phyloP scores from a whole-genome alignment of 2,888 invertebrate genomes.

The Tachina lurida region DNA sequence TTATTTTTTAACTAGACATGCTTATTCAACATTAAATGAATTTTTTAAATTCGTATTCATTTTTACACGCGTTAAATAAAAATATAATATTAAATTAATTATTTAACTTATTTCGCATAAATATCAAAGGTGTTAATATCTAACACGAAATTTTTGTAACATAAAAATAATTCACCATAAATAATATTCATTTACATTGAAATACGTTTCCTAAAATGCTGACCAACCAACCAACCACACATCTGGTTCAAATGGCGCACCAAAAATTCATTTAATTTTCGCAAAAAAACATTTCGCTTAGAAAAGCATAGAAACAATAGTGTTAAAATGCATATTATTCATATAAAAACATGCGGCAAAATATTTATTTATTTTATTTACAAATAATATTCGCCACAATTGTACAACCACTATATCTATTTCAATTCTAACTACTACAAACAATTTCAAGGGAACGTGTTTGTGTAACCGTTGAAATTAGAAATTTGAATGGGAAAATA shows the following conservation, averaged over 20 bases:
- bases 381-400: conserved; percentile 24
- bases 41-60: too few species aligned
- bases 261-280: conserved; percentile 2
- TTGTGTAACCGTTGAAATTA: conserved; percentile 16
- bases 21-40: too few species aligned
- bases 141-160: not conserved
- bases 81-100: not conserved
- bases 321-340: conserved; percentile 47
- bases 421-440: conserved; percentile 9
- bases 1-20: too few species aligned
- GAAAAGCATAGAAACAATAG: conserved; percentile 41
- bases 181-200: conserved; percentile 20
- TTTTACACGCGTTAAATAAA: too few species aligned
- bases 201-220: not conserved
- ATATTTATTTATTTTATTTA: conserved; percentile 67
- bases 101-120: conserved; percentile 1
- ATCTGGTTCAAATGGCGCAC: not conserved
- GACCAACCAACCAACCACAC: not conserved
- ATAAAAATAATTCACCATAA: conserved; percentile 11
- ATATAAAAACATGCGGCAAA: conserved; percentile 33
- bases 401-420: not conserved
- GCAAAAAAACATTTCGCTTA: conserved; percentile 23
- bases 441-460: conserved; percentile 19
- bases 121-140: conserved; percentile 27
- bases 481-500: conserved; percentile 25